Base-by-base conservation (phyloP, 2,888 invertebrate genomes). In the Mimachlamys varia region DNA sequence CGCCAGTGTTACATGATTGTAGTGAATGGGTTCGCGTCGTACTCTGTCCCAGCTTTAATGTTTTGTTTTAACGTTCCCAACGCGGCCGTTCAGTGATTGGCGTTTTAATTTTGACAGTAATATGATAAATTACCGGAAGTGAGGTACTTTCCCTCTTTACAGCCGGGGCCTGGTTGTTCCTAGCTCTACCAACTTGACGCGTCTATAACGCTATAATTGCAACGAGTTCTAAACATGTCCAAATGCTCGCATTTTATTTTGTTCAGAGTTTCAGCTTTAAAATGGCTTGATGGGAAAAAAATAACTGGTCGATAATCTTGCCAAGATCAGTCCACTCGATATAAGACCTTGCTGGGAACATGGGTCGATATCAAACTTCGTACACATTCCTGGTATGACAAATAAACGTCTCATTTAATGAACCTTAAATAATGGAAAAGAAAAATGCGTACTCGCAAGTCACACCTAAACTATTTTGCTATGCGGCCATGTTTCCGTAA, bases 51-150 rank as follows among this genome's bases (percentile, higher is more conserved):
- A 76, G 33, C 2, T 76, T 76, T 76, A 76, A 76, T 76, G 33
- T 19, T 27, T 76, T 12, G 27, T 76, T 27, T 76, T 44, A 44
- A 27, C 7, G 33, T 27, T 33, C 27, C 76, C 10, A 7, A 33
- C 7, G 76, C 76, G 76, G 33, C 27, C 10, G 76, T 33, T 27
- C 76, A 33, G 33, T 13, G 76, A 76, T 3, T 76, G 76, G 76
- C 33, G 27, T 76, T 76, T 27, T 12, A 22, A 33, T 76, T 76
- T 76, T 76, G 76, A 76, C 76, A 76, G 76, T 76, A 76, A 76
- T 76, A 76, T 76, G 76, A 76, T 76, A 76, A 76, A 76, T 76
- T 76, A 76, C 76, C 76, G 76, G 76, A 76, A 76, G 76, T 27
- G 33, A 33, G 33, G 5, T 76, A 76, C 76, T 76, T 76, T 27